Percentiles rank a stretch among this genome's conserved stretches.
phyloP scores from a whole-genome alignment of 2,888 invertebrate species.

The Nymphalis c-album region DNA sequence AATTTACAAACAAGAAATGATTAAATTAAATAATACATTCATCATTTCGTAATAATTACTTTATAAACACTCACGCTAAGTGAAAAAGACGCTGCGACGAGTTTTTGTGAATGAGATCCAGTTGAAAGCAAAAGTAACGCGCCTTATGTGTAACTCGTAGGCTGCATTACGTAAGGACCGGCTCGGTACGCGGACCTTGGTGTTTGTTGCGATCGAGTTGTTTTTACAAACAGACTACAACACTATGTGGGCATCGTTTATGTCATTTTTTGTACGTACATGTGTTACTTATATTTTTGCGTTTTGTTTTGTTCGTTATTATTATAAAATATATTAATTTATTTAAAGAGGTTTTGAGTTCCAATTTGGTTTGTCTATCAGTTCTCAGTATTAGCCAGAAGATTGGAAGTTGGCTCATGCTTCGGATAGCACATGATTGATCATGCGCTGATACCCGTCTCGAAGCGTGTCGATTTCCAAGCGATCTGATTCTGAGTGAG shows the following conservation, averaged over 20 bases:
- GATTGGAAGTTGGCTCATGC: no score
- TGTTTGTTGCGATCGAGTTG: not conserved
- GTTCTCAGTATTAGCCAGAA: no score
- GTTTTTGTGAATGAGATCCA: conserved; percentile 41
- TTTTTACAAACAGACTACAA: not conserved
- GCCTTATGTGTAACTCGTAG: conserved; percentile 18
- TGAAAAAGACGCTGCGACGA: conserved; percentile 14
- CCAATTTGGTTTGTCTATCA: no score
- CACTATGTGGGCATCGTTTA: not conserved
- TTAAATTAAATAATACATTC: not conserved
- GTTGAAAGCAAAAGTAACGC: conserved; percentile 39
- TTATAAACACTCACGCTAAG: conserved; percentile 6
- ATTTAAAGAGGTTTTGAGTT: no score
- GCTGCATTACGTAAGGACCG: conserved; percentile 31
- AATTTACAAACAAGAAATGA: not conserved
- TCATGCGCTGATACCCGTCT: no score
- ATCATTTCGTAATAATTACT: not conserved
- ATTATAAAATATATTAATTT: no score
- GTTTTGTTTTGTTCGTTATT: not conserved
- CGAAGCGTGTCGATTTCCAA: no score
- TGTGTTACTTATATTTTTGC: not conserved
- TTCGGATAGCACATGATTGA: no score
- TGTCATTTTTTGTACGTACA: not conserved
- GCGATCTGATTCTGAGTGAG: no score
- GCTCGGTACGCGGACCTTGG: conserved; percentile 11